A percentile compares a stretch with the other conserved stretches of the same genome.
Conservation (phyloP, 2,797 vertebrate species). For the Pangasius sanitwongsei region DNA sequence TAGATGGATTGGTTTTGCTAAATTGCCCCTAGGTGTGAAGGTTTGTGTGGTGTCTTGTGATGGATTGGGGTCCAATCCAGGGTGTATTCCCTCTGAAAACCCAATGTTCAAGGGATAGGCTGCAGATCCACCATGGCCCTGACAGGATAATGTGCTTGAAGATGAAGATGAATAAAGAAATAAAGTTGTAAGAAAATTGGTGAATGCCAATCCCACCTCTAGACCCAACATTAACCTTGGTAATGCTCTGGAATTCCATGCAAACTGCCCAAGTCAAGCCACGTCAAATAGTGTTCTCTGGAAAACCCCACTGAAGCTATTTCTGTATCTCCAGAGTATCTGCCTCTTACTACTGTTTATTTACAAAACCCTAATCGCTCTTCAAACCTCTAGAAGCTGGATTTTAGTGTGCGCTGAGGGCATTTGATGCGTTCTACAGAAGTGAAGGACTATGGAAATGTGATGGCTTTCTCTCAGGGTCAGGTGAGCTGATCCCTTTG, state of each 20-base stretch:
- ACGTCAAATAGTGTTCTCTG: background rate
- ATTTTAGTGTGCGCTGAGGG: conserved; percentile 22
- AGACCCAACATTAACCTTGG: background rate
- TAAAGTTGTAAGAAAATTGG: background rate
- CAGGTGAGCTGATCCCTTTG: conserved; percentile 44
- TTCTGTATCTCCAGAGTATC: background rate
- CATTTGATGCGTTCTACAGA: conserved; percentile 1
- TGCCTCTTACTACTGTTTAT: conserved; percentile 25
- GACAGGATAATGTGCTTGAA: background rate
- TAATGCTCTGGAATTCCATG: background rate
- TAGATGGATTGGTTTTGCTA: background rate
- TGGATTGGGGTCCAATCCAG: background rate
- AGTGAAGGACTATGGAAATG: conserved; percentile 22
- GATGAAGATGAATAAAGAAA: background rate
- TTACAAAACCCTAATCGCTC: conserved; percentile 23
- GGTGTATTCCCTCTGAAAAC: background rate
- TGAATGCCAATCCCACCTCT: background rate
- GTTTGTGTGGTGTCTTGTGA: background rate
- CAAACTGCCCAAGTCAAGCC: background rate
- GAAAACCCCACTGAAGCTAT: background rate
- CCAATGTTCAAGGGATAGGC: background rate
- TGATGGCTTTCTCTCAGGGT: conserved; percentile 27
- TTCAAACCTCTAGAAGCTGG: conserved; percentile 22
- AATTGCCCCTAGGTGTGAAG: background rate
- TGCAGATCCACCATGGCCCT: background rate